Evolutionary conservation across 2,888 invertebrate genomes (phyloP).

Genomic region (Zele albiditarsus): DNA sequence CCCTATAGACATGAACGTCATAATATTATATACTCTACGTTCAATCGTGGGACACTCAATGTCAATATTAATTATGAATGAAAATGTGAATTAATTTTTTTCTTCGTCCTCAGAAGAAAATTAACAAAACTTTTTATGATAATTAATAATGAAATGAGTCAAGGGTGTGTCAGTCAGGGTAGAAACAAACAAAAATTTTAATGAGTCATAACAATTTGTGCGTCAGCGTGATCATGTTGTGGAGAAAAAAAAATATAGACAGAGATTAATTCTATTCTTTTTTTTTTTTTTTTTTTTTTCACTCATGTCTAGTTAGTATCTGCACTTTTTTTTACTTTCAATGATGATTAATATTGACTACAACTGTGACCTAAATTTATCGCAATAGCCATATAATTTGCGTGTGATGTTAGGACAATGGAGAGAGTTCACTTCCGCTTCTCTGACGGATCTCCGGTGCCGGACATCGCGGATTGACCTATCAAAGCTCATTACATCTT

Average conservation of each 20-base stretch:
- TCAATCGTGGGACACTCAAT: not conserved
- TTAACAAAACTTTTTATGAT: too few species aligned
- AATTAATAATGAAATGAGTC: not conserved
- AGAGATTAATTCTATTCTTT: not conserved
- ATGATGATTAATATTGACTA: not conserved
- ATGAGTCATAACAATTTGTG: not conserved
- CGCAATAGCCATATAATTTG: not conserved
- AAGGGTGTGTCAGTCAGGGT: slow-evolving; percentile 27
- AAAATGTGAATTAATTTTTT: too few species aligned
- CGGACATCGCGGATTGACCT: slow-evolving; percentile 70
- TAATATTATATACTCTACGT: not conserved
- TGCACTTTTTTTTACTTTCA: not conserved
- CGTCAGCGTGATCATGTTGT: not conserved
- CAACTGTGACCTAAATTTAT: slow-evolving; percentile 16
- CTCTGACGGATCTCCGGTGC: slow-evolving; percentile 62
- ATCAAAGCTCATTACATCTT: slow-evolving; percentile 64
- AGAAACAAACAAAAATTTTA: not conserved
- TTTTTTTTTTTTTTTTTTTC: not conserved
- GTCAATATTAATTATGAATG: too few species aligned
- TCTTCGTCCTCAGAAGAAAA: too few species aligned
- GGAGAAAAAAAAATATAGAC: not conserved
- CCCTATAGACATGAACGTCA: not conserved
- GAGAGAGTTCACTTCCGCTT: slow-evolving; percentile 62
- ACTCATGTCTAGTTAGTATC: not conserved
- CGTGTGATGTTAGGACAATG: not conserved